Evolutionary conservation across 2,113 vertebrate species (phyloP).

Genomic region (Otolemur garnettii): DNA sequence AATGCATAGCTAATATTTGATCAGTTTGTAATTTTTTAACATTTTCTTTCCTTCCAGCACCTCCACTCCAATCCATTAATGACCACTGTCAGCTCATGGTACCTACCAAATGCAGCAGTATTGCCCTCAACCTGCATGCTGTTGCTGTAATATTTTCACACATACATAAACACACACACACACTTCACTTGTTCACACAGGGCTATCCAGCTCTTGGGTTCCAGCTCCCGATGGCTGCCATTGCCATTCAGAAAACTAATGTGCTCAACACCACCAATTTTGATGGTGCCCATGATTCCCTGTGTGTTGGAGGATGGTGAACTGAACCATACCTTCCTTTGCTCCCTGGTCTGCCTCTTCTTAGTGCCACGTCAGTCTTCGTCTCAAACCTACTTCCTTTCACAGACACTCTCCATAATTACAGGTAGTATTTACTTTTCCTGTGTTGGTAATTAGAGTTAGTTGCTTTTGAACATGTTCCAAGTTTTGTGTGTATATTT

Average conservation of each 20-base stretch:
- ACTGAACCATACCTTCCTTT: background rate
- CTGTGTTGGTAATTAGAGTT: background rate
- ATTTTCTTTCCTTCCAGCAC: background rate
- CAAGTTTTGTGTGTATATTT: slow-evolving; percentile 39
- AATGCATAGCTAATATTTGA: background rate
- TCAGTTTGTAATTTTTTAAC: background rate
- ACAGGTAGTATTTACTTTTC: background rate
- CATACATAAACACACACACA: background rate
- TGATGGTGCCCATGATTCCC: background rate
- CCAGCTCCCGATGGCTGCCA: background rate
- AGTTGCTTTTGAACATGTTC: background rate
- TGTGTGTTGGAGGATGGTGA: background rate
- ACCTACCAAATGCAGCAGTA: background rate
- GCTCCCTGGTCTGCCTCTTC: background rate
- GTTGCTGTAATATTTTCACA: background rate
- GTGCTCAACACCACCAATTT: background rate
- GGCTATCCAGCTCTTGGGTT: background rate
- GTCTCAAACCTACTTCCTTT: slow-evolving; percentile 34
- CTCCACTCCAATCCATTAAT: background rate
- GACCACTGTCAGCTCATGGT: background rate
- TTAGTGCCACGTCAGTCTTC: background rate
- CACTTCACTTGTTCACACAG: background rate
- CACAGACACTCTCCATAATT: background rate
- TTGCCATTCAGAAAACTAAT: background rate
- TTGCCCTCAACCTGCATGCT: background rate